Evolutionary conservation across 1,140 invertebrate species (phyloP).

Genomic region (Saccostrea glomerata): DNA sequence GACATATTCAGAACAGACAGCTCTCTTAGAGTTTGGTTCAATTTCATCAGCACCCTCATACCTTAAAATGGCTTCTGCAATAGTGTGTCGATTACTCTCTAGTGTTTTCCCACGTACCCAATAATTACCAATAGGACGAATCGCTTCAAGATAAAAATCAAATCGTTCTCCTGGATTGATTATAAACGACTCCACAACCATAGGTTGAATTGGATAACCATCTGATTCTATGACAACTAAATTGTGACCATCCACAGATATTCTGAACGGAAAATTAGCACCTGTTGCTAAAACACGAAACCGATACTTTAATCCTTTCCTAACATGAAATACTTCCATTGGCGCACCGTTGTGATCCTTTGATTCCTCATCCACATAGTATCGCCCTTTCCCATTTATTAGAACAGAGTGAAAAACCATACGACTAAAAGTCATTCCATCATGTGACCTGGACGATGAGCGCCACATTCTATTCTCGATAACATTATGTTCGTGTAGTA

Average conservation of each 20-base stretch:
- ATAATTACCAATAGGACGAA: constrained; percentile 86
- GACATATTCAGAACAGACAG: constrained; percentile 41
- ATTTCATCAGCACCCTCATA: constrained; percentile 84
- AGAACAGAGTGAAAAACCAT: constrained; percentile 67
- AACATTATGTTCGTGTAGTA: constrained; percentile 30
- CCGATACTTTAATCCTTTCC: constrained; percentile 55
- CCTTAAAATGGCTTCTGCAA: constrained; percentile 84
- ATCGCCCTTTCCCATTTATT: constrained; percentile 73
- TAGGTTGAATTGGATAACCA: constrained; percentile 87
- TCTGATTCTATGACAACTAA: constrained; percentile 89
- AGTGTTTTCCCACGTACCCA: constrained; percentile 87
- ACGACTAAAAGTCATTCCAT: constrained; percentile 53
- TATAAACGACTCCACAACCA: constrained; percentile 79
- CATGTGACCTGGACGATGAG: not conserved
- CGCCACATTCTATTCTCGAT: not conserved
- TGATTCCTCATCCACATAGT: constrained; percentile 46
- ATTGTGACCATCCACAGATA: constrained; percentile 91
- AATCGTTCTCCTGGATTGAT: constrained; percentile 87
- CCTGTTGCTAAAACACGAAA: constrained; percentile 71
- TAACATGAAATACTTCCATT: constrained; percentile 64
- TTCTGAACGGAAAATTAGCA: constrained; percentile 62
- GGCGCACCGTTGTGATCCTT: constrained; percentile 66
- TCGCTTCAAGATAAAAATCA: constrained; percentile 90
- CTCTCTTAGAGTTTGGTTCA: constrained; percentile 78
- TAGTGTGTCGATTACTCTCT: constrained; percentile 51